A percentile compares a stretch with the other conserved stretches of the same genome.
Evolutionary conservation across 2,113 vertebrate species (phyloP).

Genomic region (Naja naja): DNA sequence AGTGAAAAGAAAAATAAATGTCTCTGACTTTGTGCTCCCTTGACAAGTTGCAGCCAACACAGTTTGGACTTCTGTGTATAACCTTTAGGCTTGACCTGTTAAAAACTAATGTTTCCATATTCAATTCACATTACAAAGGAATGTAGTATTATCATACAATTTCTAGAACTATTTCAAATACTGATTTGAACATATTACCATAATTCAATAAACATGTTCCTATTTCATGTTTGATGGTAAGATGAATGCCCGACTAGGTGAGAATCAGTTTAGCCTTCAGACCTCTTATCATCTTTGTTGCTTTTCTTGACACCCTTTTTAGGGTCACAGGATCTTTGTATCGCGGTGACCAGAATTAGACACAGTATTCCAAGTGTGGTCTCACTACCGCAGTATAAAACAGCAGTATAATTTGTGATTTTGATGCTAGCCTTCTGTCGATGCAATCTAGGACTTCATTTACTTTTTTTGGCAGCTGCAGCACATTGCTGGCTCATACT

Average conservation of each 20-base stretch:
- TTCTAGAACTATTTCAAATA: neutral
- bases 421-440: neutral
- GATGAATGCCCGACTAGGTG: neutral
- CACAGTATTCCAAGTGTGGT: neutral
- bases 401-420: neutral
- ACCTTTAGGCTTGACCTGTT: neutral
- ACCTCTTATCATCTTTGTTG: neutral
- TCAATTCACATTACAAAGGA: neutral
- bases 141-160: neutral
- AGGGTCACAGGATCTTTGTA: neutral
- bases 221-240: neutral
- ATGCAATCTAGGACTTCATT: neutral
- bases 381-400: neutral
- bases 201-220: neutral
- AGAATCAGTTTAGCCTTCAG: neutral
- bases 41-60: neutral
- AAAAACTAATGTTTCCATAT: neutral
- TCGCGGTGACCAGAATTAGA: neutral
- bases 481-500: neutral
- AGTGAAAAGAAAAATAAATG: neutral
- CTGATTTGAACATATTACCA: neutral
- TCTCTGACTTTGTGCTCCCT: neutral
- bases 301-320: neutral
- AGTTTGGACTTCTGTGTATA: neutral
- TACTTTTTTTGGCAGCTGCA: neutral